phyloP scores from a whole-genome alignment of 2,113 vertebrate genomes.

The Danionella cerebrum region DNA sequence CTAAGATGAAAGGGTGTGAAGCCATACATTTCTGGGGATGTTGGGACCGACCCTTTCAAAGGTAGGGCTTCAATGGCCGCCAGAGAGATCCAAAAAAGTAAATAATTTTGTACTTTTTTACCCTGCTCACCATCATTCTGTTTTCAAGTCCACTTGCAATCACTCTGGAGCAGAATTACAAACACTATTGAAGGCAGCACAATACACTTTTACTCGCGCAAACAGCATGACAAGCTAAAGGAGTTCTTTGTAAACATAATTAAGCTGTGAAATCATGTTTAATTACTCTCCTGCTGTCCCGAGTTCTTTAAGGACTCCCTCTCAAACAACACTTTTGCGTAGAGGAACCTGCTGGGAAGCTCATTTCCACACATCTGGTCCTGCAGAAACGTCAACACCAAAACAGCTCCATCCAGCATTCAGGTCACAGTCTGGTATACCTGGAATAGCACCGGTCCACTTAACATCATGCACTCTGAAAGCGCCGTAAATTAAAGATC shows the following conservation, averaged over 20 bases:
- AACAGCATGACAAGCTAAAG: slow-evolving; percentile 23
- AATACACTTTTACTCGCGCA: slow-evolving; percentile 15
- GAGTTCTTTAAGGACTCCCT: slow-evolving; percentile 17
- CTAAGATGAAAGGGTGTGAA: too few species aligned
- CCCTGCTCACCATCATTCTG: neutral
- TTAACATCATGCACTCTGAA: slow-evolving; percentile 20
- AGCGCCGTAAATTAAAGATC: slow-evolving; percentile 45
- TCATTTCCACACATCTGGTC: neutral
- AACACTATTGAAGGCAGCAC: neutral
- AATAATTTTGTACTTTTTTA: too few species aligned
- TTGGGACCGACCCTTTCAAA: too few species aligned
- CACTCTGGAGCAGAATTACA: neutral
- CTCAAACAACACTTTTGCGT: neutral
- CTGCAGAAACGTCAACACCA: slow-evolving; percentile 3
- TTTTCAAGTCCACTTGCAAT: slow-evolving; percentile 15
- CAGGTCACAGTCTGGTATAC: neutral
- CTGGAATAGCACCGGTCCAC: neutral
- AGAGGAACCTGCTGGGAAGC: neutral
- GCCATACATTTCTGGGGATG: too few species aligned
- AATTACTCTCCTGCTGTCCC: slow-evolving; percentile 30
- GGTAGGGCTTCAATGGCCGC: too few species aligned
- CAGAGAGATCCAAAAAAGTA: too few species aligned
- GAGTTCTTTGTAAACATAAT: slow-evolving; percentile 40
- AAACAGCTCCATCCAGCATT: neutral
- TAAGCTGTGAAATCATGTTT: slow-evolving; percentile 38